A percentile compares a stretch with the other conserved stretches of the same genome.
phyloP scores from a whole-genome alignment of 1,140 invertebrate species.

The Lucilia sericata region DNA sequence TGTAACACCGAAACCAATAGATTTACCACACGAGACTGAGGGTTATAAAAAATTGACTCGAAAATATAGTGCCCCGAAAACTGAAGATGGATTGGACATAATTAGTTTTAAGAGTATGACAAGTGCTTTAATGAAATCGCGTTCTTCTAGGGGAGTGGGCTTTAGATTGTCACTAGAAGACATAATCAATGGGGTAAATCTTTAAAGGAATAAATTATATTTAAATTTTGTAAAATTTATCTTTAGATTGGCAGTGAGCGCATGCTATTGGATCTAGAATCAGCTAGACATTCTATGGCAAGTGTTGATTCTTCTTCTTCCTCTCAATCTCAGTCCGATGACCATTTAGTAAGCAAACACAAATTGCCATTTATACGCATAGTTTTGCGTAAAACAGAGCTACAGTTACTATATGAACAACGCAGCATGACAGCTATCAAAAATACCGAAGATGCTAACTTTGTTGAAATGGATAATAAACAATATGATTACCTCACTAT shows the following conservation, averaged over 20 bases:
- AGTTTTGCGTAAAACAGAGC: slow-evolving; percentile 75
- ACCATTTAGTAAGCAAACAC: not conserved
- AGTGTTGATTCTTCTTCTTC: not conserved
- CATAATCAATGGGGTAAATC: slow-evolving; percentile 38
- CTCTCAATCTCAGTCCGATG: not conserved
- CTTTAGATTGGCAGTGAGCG: slow-evolving; percentile 21
- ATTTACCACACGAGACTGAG: not conserved
- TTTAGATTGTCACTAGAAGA: slow-evolving; percentile 38
- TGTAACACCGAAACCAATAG: slow-evolving; percentile 42
- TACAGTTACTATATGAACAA: slow-evolving; percentile 74
- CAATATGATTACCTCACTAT: slow-evolving; percentile 75
- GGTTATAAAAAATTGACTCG: not conserved
- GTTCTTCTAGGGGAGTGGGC: slow-evolving; percentile 20
- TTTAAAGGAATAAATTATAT: not conserved
- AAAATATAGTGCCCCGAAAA: not conserved
- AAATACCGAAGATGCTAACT: slow-evolving; percentile 70
- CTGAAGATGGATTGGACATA: not conserved
- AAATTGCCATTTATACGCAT: slow-evolving; percentile 69
- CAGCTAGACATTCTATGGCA: not conserved
- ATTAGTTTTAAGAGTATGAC: not conserved
- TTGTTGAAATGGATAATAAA: slow-evolving; percentile 73
- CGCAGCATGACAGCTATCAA: slow-evolving; percentile 73
- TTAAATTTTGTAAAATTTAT: not conserved
- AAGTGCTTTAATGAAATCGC: not conserved
- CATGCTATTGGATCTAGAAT: not conserved